phyloP scores from a whole-genome alignment of 2,113 vertebrate species.

The Octodon degus region DNA sequence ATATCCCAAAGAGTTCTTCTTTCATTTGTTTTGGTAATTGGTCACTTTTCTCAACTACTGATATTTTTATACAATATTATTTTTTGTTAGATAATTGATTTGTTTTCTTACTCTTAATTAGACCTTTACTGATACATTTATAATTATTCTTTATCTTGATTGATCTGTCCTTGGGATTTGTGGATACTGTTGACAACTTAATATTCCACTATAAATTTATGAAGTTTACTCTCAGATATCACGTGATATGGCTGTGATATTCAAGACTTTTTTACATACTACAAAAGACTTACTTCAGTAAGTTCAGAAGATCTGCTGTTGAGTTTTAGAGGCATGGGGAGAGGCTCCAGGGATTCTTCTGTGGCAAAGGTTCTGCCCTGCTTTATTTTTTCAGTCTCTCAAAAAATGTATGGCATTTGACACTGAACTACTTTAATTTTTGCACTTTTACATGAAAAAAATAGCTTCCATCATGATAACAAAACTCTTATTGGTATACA shows the following conservation, averaged over 20 bases:
- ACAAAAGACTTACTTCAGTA: neutral
- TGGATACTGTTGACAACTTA: neutral
- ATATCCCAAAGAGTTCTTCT: neutral
- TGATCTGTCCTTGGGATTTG: neutral
- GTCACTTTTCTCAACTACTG: neutral
- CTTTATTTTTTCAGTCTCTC: neutral
- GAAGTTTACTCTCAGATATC: neutral
- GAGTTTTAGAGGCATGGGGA: accelerated
- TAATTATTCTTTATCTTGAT: neutral
- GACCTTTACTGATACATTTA: neutral
- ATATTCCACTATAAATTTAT: neutral
- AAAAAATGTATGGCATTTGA: neutral
- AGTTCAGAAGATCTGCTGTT: neutral
- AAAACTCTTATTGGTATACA: neutral
- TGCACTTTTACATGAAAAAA: neutral
- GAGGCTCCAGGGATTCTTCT: neutral
- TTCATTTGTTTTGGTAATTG: neutral
- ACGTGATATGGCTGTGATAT: neutral
- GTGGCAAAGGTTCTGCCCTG: neutral
- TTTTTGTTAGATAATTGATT: neutral
- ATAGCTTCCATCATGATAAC: neutral
- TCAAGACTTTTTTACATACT: neutral
- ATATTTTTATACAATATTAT: neutral
- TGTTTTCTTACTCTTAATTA: neutral
- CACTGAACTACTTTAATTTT: neutral